A percentile compares a stretch with the other conserved stretches of the same genome.
Conservation (phyloP, 2,888 invertebrate species). For the Chydorus sphaericus region DNA sequence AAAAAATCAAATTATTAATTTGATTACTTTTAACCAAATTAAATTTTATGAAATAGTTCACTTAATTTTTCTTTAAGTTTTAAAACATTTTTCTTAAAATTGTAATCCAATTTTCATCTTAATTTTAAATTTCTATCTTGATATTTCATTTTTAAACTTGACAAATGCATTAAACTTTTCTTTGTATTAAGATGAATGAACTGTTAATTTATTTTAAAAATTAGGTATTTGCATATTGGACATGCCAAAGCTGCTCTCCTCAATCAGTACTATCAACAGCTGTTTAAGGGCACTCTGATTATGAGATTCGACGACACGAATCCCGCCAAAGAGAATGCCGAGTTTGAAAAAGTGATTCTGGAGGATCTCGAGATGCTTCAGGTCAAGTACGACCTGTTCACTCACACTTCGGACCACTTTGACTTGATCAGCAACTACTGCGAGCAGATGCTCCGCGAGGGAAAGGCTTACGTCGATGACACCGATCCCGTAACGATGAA, state of each 20-base stretch:
- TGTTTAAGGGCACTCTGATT: constrained; percentile 83
- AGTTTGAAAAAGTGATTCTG: constrained; percentile 90
- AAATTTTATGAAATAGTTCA: too few relatives aligned
- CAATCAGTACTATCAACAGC: constrained; percentile 90
- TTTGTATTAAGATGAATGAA: too few relatives aligned
- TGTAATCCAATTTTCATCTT: too few relatives aligned
- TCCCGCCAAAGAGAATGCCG: constrained; percentile 93
- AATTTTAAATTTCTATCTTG: too few relatives aligned
- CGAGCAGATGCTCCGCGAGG: constrained; percentile 66
- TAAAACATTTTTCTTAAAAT: too few relatives aligned
- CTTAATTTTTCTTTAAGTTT: too few relatives aligned
- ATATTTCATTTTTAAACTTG: too few relatives aligned
- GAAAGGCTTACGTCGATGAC: constrained; percentile 93
- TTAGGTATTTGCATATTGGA: constrained; percentile 89
- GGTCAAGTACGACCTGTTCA: constrained; percentile 88
- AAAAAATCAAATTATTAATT: too few relatives aligned
- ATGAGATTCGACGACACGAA: constrained; percentile 99
- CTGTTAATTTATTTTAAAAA: too few relatives aligned
- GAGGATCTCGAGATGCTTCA: constrained; percentile 83
- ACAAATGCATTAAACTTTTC: too few relatives aligned
- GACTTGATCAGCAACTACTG: constrained; percentile 78
- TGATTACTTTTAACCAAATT: too few relatives aligned
- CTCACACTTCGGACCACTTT: constrained; percentile 94
- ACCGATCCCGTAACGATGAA: constrained; percentile 93
- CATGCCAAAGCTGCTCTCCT: constrained; percentile 97